These are phyloP conservation scores for Tauraco hartlaubi DNA, from an alignment of 2,797 vertebrate genomes.

Conservation along the genomic window DNA sequence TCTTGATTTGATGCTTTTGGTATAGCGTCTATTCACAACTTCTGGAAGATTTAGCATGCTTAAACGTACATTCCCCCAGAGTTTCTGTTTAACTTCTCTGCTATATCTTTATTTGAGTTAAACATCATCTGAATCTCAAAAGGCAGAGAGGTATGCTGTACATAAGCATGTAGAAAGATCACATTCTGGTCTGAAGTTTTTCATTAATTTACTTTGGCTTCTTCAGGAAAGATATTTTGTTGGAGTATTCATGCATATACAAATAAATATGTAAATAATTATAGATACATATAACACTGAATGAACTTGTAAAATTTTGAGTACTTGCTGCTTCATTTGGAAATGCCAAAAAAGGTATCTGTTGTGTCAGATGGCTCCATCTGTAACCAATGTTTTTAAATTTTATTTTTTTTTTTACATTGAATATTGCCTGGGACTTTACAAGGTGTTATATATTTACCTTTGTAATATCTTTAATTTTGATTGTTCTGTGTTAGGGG, in stretches of 20 bases:
- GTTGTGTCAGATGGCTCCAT: neutral
- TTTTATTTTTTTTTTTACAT: neutral
- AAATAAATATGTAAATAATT: neutral
- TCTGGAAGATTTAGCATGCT: neutral
- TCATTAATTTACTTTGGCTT: neutral
- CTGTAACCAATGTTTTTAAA: neutral
- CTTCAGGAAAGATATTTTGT: neutral
- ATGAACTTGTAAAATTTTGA: neutral
- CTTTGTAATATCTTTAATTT: neutral
- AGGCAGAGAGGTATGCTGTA: neutral
- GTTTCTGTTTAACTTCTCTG: neutral
- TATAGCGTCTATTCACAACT: neutral
- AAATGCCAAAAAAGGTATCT: neutral
- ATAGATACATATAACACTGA: neutral
- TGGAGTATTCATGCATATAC: neutral
- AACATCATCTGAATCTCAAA: neutral
- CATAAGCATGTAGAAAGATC: neutral
- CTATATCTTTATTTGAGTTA: neutral
- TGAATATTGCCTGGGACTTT: neutral
- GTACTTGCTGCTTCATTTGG: neutral
- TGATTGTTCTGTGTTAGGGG: neutral
- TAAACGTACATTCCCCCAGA: neutral
- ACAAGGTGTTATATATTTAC: neutral
- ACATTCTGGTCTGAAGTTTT: neutral
- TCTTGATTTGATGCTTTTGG: neutral